Base-by-base conservation (phyloP, 2,888 invertebrate genomes). In the Crematogaster levior region DNA sequence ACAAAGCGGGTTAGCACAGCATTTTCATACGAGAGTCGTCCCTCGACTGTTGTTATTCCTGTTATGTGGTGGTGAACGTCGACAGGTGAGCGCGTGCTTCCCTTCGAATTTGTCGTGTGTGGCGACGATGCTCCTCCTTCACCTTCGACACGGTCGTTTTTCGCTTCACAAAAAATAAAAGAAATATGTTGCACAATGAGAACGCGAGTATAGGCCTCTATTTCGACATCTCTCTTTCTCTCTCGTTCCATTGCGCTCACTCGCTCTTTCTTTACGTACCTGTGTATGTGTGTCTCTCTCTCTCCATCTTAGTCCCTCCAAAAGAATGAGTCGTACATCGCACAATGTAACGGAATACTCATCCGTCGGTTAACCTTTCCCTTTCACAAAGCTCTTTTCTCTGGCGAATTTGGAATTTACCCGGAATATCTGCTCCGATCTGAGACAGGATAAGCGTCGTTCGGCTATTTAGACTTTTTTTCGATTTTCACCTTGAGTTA, bases 31-130 rank as follows among this genome's bases (percentile, higher is more conserved):
- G 27, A 27, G 72, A 88, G 75, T 84, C 66, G 83, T 86, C 81
- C 72, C 81, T 87, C 81, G 81, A 81, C 83, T 84, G 87, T 87
- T 88, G 77, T 85, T 84, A 74, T 40, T 51, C 87, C 90, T 93
- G 93, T 92, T 91, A 93, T 93, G 93, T 90, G 89, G 92, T 91
- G 92, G 91, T 93, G 91, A 93, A 92, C 91, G 90, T 93, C 90
- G 87, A 86, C 85, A 92, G 89, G 88, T 88, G 84, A 88, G 89
- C 85, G 70, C 82, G 82, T 73, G 63, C 63, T 86, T 84, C 86
- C 84, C 79, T 79, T 66, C 74, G 1, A n/a, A n/a, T n/a, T n/a
- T n/a, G n/a, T n/a, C n/a, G n/a, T n/a, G n/a, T n/a, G n/a, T n/a
- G n/a, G n/a, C n/a, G n/a, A n/a, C n/a, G n/a, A n/a, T n/a, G n/a